phyloP scores from a whole-genome alignment of 2,888 invertebrate genomes.

The Bombylius major region DNA sequence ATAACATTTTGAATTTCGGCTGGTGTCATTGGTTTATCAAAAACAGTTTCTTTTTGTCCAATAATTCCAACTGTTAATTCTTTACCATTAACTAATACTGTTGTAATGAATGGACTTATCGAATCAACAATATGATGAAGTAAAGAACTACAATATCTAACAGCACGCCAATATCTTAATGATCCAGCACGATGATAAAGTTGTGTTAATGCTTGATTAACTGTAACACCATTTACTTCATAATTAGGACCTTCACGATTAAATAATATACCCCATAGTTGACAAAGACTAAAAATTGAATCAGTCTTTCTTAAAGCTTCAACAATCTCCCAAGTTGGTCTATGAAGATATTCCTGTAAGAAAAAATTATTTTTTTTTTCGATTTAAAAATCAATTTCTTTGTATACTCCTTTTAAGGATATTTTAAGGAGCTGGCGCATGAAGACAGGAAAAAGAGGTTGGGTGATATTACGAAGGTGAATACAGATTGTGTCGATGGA shows the following conservation, averaged over 20 bases:
- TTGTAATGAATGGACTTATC: conserved; percentile 95
- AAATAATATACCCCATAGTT: conserved; percentile 70
- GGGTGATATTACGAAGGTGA: no score
- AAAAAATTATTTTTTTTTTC: conserved; percentile 5
- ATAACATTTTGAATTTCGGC: conserved; percentile 86
- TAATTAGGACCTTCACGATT: conserved; percentile 71
- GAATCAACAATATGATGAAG: conserved; percentile 93
- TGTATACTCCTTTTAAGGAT: no score
- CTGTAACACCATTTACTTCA: conserved; percentile 51
- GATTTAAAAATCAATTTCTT: no score
- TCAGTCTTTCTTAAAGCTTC: conserved; percentile 53
- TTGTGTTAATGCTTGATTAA: conserved; percentile 54
- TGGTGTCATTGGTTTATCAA: conserved; percentile 96
- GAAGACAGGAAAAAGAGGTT: neutral
- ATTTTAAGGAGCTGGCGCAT: no score
- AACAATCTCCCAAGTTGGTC: conserved; percentile 62
- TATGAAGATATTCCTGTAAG: conserved; percentile 45
- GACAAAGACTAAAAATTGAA: conserved; percentile 67
- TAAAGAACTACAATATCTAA: conserved; percentile 88
- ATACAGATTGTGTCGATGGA: no score
- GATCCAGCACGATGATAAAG: conserved; percentile 77
- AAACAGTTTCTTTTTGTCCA: conserved; percentile 88
- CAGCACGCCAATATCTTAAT: conserved; percentile 80
- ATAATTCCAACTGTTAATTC: conserved; percentile 90
- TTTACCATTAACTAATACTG: conserved; percentile 93